A percentile compares a stretch with the other conserved stretches of the same genome.
These are phyloP conservation scores for Lateolabrax maculatus DNA, from an alignment of 2,797 vertebrate species.

Conservation along the genomic window DNA sequence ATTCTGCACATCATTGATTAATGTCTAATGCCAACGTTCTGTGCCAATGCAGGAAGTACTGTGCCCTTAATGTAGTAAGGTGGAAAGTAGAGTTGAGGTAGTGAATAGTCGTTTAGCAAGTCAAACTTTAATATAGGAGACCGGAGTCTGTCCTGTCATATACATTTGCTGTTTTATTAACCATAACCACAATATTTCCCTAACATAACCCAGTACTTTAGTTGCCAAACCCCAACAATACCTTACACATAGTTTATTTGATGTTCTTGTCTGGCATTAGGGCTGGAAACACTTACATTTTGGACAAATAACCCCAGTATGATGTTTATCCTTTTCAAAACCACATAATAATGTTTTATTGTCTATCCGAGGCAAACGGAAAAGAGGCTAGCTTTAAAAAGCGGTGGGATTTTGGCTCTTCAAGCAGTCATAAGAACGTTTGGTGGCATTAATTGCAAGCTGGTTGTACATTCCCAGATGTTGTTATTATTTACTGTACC, in stretches of 20 bases:
- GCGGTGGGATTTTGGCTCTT: neutral
- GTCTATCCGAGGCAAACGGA: neutral
- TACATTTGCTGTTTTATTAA: neutral
- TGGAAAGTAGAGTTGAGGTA: neutral
- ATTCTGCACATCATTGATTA: neutral
- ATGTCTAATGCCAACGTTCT: neutral
- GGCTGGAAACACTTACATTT: neutral
- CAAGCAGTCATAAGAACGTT: neutral
- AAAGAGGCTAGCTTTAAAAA: neutral
- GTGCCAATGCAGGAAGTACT: too few relatives aligned
- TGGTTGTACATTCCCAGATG: neutral
- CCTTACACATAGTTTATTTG: too few relatives aligned
- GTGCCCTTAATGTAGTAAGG: neutral
- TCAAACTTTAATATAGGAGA: neutral
- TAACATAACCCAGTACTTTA: neutral
- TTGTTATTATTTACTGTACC: constrained; percentile 10
- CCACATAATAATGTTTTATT: neutral
- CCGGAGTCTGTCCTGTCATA: neutral
- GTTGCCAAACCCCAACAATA: neutral
- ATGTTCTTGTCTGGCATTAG: neutral
- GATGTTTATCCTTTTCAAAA: neutral
- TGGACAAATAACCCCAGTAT: neutral
- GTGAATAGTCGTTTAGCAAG: neutral
- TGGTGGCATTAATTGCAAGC: neutral
- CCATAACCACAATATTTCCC: neutral